Evolutionary conservation across 2,113 vertebrate species (phyloP).

Genomic region (Oryctolagus cuniculus): DNA sequence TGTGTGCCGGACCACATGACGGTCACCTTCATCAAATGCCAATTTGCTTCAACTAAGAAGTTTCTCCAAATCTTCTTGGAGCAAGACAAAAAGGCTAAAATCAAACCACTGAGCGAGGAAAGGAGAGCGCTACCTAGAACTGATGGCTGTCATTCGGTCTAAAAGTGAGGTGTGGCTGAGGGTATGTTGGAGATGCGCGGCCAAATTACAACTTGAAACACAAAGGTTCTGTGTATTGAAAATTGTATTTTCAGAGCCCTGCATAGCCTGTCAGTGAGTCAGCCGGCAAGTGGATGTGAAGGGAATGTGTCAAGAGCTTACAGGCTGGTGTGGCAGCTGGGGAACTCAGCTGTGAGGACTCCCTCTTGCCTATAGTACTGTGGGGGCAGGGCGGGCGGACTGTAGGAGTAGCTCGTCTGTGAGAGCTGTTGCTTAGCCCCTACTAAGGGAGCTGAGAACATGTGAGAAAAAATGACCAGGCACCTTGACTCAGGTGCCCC

Average conservation of each 20-base stretch:
- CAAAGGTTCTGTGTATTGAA: conserved; percentile 67
- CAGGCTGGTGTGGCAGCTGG: conserved; percentile 56
- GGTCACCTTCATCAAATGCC: neutral
- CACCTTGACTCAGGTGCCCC: neutral
- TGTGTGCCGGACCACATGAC: neutral
- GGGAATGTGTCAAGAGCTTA: conserved; percentile 58
- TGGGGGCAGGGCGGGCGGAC: neutral
- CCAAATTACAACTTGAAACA: conserved; percentile 67
- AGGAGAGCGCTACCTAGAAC: neutral
- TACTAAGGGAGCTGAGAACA: neutral
- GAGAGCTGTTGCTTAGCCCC: conserved; percentile 9
- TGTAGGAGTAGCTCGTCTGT: conserved; percentile 31
- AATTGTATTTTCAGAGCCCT: conserved; percentile 59
- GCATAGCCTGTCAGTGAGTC: conserved; percentile 60
- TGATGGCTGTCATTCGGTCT: neutral
- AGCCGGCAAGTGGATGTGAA: conserved; percentile 32
- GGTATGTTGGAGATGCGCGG: neutral
- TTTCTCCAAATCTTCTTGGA: neutral
- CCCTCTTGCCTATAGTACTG: neutral
- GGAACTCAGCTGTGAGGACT: neutral
- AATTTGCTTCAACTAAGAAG: neutral
- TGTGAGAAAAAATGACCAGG: neutral
- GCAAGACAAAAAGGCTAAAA: neutral
- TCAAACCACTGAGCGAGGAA: neutral
- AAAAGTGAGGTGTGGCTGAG: neutral